These are phyloP conservation scores for Anthoscopus minutus DNA, from an alignment of 2,113 vertebrate genomes.

Conservation along the genomic window DNA sequence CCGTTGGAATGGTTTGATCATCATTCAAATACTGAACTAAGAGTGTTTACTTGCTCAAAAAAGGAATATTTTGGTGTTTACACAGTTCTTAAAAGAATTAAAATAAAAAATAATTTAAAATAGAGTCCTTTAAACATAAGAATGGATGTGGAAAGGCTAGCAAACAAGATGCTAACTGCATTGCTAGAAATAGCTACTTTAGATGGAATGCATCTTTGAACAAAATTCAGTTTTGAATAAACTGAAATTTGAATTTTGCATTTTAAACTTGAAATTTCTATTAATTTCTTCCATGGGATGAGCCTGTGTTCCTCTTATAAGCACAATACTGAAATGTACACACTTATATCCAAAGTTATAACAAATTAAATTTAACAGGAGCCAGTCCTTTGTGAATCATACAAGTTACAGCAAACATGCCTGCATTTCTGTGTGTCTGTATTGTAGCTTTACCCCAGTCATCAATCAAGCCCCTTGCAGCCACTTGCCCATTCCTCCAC, in stretches of 20 bases:
- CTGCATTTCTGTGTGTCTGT: neutral
- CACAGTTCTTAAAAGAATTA: neutral
- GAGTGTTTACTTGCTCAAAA: neutral
- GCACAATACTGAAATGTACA: neutral
- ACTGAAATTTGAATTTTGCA: neutral
- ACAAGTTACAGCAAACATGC: neutral
- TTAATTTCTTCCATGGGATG: neutral
- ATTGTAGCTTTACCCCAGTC: neutral
- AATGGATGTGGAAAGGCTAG: neutral
- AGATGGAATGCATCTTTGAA: neutral
- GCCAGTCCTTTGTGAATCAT: neutral
- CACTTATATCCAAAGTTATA: neutral
- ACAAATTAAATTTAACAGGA: neutral
- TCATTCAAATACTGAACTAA: neutral
- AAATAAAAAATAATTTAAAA: neutral
- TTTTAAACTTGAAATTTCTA: neutral
- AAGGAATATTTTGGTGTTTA: neutral
- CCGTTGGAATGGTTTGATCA: neutral
- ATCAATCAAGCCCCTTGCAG: accelerated
- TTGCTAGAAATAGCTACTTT: neutral
- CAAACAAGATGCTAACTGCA: neutral
- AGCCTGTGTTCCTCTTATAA: neutral
- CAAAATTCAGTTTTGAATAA: neutral
- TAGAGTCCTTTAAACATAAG: neutral
- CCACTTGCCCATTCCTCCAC: accelerated